phyloP scores from a whole-genome alignment of 92 coral and sea anemone species.

The Scolanthus callimorphus region DNA sequence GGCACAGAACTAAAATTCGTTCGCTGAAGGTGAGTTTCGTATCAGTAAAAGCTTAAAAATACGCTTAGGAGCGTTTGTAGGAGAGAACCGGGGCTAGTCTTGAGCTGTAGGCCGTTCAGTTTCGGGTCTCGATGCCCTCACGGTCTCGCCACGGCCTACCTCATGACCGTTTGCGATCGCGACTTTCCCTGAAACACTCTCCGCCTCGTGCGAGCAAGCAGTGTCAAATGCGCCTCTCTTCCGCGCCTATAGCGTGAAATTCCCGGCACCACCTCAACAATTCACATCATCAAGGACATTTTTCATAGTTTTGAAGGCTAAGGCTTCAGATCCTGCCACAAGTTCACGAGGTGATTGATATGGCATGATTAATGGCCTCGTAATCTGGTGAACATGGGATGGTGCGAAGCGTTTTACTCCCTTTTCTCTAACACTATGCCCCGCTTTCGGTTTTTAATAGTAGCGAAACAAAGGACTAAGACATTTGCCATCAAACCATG shows the following conservation, averaged over 20 bases:
- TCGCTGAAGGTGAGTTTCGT: no score
- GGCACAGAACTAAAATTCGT: no score
- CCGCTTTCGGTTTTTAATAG: background rate
- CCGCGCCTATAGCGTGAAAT: constrained; percentile 14
- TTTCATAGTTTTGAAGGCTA: constrained; percentile 35
- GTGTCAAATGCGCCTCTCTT: no score
- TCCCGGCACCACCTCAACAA: background rate
- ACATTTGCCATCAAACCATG: background rate
- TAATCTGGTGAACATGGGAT: constrained; percentile 9
- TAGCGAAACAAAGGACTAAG: background rate
- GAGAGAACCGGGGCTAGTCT: background rate
- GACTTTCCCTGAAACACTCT: no score
- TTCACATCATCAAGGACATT: constrained; percentile 35
- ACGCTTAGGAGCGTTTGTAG: background rate
- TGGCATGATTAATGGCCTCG: constrained; percentile 42
- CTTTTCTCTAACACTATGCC: background rate
- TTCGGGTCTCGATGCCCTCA: background rate
- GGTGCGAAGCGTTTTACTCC: background rate
- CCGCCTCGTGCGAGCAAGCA: no score
- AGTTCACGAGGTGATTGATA: constrained; percentile 57
- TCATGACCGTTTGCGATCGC: no score
- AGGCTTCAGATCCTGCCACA: constrained; percentile 36
- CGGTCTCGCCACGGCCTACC: no score
- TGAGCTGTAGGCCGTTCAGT: background rate
- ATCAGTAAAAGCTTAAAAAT: no score